Conservation (phyloP, 2,797 vertebrate genomes). For the Centropyge bicolor region DNA sequence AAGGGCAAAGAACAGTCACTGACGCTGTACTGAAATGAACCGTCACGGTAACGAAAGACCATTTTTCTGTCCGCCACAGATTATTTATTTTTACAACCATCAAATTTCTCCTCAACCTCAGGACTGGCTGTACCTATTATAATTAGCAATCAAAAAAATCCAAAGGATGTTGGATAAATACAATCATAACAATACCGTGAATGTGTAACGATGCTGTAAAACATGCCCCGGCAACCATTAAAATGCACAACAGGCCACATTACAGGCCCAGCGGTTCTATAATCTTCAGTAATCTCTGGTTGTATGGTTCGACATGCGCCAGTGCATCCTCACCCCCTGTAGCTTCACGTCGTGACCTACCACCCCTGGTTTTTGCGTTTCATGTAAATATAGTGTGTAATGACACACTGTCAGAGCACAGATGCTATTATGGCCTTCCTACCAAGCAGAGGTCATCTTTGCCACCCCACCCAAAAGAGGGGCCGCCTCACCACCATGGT, state of each 20-base stretch:
- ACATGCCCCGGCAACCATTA: slow-evolving; percentile 53
- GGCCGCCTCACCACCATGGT: slow-evolving; percentile 73
- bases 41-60: not conserved
- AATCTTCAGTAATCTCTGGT: slow-evolving; percentile 72
- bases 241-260: slow-evolving; percentile 70
- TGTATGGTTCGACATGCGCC: slow-evolving; percentile 50
- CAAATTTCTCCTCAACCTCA: slow-evolving; percentile 44
- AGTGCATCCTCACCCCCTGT: slow-evolving; percentile 72
- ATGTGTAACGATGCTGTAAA: slow-evolving; percentile 69
- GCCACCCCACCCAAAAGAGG: slow-evolving; percentile 82
- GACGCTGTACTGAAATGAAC: slow-evolving; percentile 51
- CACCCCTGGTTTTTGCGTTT: slow-evolving; percentile 76
- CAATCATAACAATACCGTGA: slow-evolving; percentile 48
- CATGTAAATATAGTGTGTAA: slow-evolving; percentile 88
- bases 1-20: slow-evolving; percentile 6
- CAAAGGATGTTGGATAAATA: slow-evolving; percentile 40
- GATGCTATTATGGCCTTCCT: slow-evolving; percentile 83
- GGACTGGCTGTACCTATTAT: slow-evolving; percentile 45
- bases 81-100: slow-evolving; percentile 49
- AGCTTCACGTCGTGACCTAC: slow-evolving; percentile 70
- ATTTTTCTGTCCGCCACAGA: slow-evolving; percentile 46
- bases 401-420: slow-evolving; percentile 81
- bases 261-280: slow-evolving; percentile 61
- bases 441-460: slow-evolving; percentile 84
- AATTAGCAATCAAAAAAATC: slow-evolving; percentile 56